These are phyloP conservation scores for Tineola bisselliella DNA, from an alignment of 2,888 invertebrate genomes.

Conservation along the genomic window DNA sequence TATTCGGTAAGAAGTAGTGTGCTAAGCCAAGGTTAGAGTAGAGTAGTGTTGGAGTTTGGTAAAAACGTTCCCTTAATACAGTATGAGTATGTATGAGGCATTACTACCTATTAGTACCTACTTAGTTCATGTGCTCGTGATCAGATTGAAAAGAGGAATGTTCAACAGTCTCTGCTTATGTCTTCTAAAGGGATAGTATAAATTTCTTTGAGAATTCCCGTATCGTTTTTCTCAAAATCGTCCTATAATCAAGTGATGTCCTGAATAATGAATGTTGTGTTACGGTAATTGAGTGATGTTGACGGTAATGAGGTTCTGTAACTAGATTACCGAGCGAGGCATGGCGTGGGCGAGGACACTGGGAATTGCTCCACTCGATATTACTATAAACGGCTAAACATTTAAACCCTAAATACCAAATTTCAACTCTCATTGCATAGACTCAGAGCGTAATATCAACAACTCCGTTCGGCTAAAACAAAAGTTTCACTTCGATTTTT, in stretches of 20 bases:
- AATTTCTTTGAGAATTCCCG: neutral
- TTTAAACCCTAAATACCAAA: slow-evolving; percentile 14
- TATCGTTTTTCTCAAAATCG: neutral
- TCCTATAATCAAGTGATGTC: slow-evolving; percentile 7
- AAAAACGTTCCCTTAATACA: too few relatives aligned
- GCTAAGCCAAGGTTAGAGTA: too few relatives aligned
- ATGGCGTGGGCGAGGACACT: slow-evolving; percentile 10
- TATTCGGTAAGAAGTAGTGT: too few relatives aligned
- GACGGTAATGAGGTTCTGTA: slow-evolving; percentile 18
- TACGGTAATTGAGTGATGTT: slow-evolving; percentile 22
- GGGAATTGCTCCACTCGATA: neutral
- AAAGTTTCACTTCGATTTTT: neutral
- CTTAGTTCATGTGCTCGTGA: too few relatives aligned
- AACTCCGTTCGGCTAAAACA: slow-evolving; percentile 5
- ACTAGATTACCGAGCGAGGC: slow-evolving; percentile 14
- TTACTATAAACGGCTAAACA: slow-evolving; percentile 15
- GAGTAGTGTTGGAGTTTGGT: too few relatives aligned
- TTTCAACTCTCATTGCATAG: slow-evolving; percentile 4
- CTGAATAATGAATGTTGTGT: slow-evolving; percentile 14
- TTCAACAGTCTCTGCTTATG: too few relatives aligned
- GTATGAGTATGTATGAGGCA: too few relatives aligned
- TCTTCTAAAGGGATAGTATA: neutral
- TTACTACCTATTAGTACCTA: too few relatives aligned
- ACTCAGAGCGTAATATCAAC: neutral
- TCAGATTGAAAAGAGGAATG: too few relatives aligned